Evolutionary conservation across 2,888 invertebrate species (phyloP), one percentile per base, ranked within the genome.

Genomic region (Trichopoda pennipes): DNA sequence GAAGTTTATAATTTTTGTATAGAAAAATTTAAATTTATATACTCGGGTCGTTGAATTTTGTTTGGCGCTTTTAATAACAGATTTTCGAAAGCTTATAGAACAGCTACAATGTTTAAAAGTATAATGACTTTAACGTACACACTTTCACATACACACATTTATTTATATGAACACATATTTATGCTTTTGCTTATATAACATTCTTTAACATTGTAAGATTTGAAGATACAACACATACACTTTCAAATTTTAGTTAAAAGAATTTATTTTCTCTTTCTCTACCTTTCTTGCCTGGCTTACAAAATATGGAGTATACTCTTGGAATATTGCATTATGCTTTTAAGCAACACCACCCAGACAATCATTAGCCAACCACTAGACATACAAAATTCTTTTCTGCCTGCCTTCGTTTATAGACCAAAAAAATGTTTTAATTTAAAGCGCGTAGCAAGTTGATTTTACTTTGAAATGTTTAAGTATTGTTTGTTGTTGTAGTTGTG

Each of bases 61-160:
- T 16, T n/a, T 14, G 6, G 42, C 9, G 17, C 9, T 6, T 49
- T n/a, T n/a, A n/a, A n/a, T n/a, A n/a, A n/a, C n/a, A 17, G 8
- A 4, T 49, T 77, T 28, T 42, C 14, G 9, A 47, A 49, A 17
- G n/a, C 51, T 49, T 63, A 56, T 32, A 76, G 66, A 76, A 66
- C 66, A 69, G 51, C 72, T 61, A 58, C 17, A 55, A 47, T 55
- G 68, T 76, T 76, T 32, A 66, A 44, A 60, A 38, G 38, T 61
- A 66, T 66, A 80, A 56, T 80, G 72, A 66, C 80, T 72, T 70
- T 75, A 60, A 70, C 76, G 73, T 69, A 76, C 60, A 66, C 76
- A 63, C 19, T 51, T 49, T 69, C 12, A 68, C 28, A 35, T 21
- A 68, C n/a, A 60, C 51, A 3, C 44, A 19, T 2, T 28, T 28